Conservation (phyloP, 2,113 vertebrate species). For the Hyperopisus bebe region DNA sequence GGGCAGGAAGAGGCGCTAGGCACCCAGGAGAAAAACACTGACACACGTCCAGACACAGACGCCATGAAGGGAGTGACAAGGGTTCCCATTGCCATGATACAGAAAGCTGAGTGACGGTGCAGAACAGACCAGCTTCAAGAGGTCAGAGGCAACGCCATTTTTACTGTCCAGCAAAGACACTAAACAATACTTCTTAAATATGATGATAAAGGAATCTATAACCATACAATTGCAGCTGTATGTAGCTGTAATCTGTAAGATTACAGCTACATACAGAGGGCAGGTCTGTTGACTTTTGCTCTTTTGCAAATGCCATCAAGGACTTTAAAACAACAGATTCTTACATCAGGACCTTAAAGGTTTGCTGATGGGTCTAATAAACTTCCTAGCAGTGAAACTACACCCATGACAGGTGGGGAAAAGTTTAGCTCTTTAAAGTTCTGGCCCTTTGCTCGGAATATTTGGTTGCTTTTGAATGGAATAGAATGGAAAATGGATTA, state of each 20-base stretch:
- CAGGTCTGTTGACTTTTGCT: conserved; percentile 12
- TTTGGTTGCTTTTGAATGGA: background rate
- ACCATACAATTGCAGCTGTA: background rate
- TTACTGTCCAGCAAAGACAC: background rate
- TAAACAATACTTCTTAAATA: background rate
- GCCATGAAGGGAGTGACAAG: background rate
- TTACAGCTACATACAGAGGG: background rate
- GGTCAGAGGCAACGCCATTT: background rate
- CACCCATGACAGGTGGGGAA: background rate
- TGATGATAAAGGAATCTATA: background rate
- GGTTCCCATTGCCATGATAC: background rate
- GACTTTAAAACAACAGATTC: conserved; percentile 5
- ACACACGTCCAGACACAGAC: background rate
- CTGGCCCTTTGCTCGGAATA: background rate
- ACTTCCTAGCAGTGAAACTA: background rate
- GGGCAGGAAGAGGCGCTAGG: background rate
- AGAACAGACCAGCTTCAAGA: background rate
- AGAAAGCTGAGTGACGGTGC: background rate
- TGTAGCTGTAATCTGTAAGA: background rate
- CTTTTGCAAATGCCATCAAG: conserved; percentile 10
- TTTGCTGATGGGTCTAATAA: background rate
- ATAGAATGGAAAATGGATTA: background rate
- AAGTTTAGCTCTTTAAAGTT: background rate
- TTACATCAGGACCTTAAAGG: background rate
- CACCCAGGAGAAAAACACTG: background rate